These are phyloP conservation scores for Eumerus sabulonum DNA, from an alignment of 2,888 invertebrate genomes.

Conservation along the genomic window DNA sequence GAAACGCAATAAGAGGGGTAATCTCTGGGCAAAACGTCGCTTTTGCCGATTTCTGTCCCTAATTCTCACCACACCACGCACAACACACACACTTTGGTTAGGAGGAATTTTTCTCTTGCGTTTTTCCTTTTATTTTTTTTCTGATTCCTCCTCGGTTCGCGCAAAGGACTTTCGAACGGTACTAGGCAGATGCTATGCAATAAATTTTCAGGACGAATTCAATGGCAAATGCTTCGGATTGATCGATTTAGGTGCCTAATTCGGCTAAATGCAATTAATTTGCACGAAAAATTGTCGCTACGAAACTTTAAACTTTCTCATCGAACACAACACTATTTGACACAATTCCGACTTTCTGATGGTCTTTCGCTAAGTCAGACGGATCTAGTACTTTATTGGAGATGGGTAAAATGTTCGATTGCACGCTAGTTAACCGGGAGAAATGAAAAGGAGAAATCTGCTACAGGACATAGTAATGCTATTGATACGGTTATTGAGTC, in stretches of 20 bases:
- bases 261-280: constrained; percentile 63
- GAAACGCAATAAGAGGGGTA: constrained; percentile 64
- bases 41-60: constrained; percentile 43
- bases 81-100: constrained; percentile 55
- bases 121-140: constrained; percentile 3
- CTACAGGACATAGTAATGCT: too few relatives aligned
- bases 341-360: constrained; percentile 60
- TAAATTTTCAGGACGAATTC: background rate
- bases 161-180: background rate
- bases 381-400: constrained; percentile 26
- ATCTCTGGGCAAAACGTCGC: constrained; percentile 38
- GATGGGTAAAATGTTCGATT: background rate
- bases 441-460: too few relatives aligned
- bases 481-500: too few relatives aligned
- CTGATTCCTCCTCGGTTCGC: background rate
- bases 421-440: too few relatives aligned
- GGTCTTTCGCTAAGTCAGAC: constrained; percentile 39
- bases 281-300: constrained; percentile 53
- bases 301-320: constrained; percentile 61
- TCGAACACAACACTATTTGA: constrained; percentile 65
- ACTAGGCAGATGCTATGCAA: background rate
- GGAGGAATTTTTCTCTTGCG: constrained; percentile 11
- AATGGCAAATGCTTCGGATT: constrained; percentile 21
- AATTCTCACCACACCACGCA: constrained; percentile 66
- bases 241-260: constrained; percentile 50